These are phyloP conservation scores for Thymelicus acteon DNA, from an alignment of 2,888 invertebrate species.

Conservation along the genomic window DNA sequence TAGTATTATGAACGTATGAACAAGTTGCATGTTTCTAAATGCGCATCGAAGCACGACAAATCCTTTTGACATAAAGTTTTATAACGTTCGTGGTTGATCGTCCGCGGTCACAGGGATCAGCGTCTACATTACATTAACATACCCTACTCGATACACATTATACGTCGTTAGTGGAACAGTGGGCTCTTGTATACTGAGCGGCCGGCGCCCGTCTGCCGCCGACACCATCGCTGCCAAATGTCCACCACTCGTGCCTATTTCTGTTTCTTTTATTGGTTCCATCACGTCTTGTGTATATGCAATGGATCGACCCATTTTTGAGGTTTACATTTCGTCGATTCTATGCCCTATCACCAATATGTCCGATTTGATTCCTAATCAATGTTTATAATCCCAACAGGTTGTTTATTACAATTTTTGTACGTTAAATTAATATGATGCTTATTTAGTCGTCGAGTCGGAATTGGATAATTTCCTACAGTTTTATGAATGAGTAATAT, in stretches of 20 bases:
- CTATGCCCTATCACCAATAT: too few species aligned
- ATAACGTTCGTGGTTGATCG: conserved; percentile 50
- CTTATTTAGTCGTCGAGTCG: neutral
- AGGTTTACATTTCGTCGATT: neutral
- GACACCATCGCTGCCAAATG: conserved; percentile 47
- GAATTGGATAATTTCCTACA: conserved; percentile 1
- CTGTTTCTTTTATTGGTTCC: conserved; percentile 37
- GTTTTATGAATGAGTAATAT: conserved; percentile 10
- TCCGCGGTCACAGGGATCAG: conserved; percentile 48
- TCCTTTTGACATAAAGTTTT: conserved; percentile 37
- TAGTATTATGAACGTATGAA: neutral
- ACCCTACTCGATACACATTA: conserved; percentile 12
- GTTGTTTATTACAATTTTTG: too few species aligned
- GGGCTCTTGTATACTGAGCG: conserved; percentile 61
- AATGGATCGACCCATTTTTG: conserved; percentile 23
- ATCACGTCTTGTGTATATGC: conserved; percentile 20
- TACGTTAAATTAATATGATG: too few species aligned
- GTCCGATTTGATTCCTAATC: too few species aligned
- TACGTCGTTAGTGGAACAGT: conserved; percentile 60
- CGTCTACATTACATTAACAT: conserved; percentile 49
- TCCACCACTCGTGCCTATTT: conserved; percentile 42
- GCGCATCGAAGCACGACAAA: conserved; percentile 31
- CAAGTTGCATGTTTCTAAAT: neutral
- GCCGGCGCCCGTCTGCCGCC: conserved; percentile 64
- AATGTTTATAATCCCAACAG: too few species aligned